phyloP scores from a whole-genome alignment of 2,888 invertebrate species.

The Leucozona laternaria region DNA sequence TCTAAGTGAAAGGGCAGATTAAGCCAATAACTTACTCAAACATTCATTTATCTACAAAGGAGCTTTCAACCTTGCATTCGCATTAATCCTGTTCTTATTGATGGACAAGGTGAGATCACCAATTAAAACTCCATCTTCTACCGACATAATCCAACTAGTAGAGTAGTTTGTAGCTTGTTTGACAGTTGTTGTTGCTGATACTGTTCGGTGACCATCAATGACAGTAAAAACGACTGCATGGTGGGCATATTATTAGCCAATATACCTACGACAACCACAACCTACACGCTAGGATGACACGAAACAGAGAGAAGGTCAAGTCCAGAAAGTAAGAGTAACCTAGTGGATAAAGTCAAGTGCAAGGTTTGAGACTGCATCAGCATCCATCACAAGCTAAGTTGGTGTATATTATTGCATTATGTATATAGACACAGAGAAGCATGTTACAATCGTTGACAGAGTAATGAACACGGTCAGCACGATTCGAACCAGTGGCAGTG shows the following conservation, averaged over 20 bases:
- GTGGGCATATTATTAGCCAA: background rate
- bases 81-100: slow-evolving; percentile 15
- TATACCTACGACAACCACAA: background rate
- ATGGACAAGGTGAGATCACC: slow-evolving; percentile 22
- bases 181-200: slow-evolving; percentile 20
- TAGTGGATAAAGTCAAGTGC: slow-evolving; percentile 70
- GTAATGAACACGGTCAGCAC: slow-evolving; percentile 17
- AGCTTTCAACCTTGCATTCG: background rate
- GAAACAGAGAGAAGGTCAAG: slow-evolving; percentile 70
- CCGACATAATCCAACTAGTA: background rate
- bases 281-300: slow-evolving; percentile 16
- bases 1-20: slow-evolving; percentile 35
- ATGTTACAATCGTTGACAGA: slow-evolving; percentile 3
- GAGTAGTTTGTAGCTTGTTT: background rate
- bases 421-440: background rate
- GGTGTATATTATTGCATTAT: background rate
- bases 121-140: slow-evolving; percentile 20
- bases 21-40: background rate
- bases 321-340: slow-evolving; percentile 69
- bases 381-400: slow-evolving; percentile 6
- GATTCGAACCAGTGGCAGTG: slow-evolving; percentile 1
- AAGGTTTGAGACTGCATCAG: slow-evolving; percentile 71
- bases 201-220: slow-evolving; percentile 20
- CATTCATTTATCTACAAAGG: background rate
- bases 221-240: slow-evolving; percentile 21